Evolutionary conservation across 2,888 invertebrate species (phyloP), one percentile per base, ranked within the genome.

Genomic region (Chrysina gloriosa): DNA sequence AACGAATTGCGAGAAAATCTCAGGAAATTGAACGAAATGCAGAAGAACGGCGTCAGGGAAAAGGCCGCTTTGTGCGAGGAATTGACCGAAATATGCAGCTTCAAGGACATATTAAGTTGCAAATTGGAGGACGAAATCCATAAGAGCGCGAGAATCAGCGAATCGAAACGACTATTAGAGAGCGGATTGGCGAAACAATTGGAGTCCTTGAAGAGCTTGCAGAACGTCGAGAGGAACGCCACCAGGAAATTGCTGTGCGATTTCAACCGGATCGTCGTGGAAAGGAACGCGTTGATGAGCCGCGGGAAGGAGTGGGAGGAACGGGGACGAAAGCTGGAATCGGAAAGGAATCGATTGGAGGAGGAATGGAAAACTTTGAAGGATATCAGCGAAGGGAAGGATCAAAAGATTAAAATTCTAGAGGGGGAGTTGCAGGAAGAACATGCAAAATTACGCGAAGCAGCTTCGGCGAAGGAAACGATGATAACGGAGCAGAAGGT

Each of bases 21-120:
- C 7, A 77, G 80, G 54, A 74, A 79, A 71, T 68, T 83, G 42
- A 80, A 78, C 65, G 76, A 76, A 16, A 69, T 78, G 2, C 81
- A 82, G 65, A 69, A 79, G 31, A 76, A 79, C 66, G 77, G 75
- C 58, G 73, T 77, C 1, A 80, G 80, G 70, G 82, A 83, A 50
- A 83, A 82, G 70, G 64, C 79, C 3, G 77, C 79, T 4, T 70
- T 83, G 3, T 81, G 81, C 67, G 77, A 78, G 47, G 81, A 82
- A 74, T 70, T 83, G 23, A 77, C 77, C 1, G 80, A 82, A 70
- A 73, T 81, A 3, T 79, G 77, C 34, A 78, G 72, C 23, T 70
- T 79, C 2, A 82, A 82, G 66, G 79, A 81, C 19, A 73, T 78
- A 63, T 72, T 82, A 2, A 78, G 74, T 69, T 73, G 71, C 23